Evolutionary conservation across 2,888 invertebrate species (phyloP).

Genomic region (Hirtodrosophila confusa): DNA sequence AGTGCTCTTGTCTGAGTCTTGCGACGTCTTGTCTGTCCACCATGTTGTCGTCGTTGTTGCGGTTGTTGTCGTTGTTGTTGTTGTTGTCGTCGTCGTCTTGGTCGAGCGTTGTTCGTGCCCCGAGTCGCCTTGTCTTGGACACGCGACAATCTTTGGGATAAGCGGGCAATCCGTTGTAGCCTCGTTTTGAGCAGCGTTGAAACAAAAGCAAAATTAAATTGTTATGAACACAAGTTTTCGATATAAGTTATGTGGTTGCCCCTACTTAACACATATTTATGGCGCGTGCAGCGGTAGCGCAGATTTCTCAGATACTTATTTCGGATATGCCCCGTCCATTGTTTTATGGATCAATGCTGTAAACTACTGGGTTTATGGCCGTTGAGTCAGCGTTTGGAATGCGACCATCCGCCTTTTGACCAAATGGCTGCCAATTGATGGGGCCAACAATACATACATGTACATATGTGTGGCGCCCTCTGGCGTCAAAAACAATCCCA

Average conservation of each 20-base stretch:
- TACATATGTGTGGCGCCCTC: conserved; percentile 35
- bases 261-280: conserved; percentile 78
- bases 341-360: conserved; percentile 33
- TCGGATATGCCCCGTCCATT: conserved; percentile 1
- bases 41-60: conserved; percentile 34
- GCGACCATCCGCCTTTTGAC: conserved; percentile 17
- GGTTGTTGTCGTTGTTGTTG: conserved; percentile 9
- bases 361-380: conserved; percentile 58
- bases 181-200: conserved; percentile 43
- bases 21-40: conserved; percentile 62
- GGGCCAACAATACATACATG: conserved; percentile 12
- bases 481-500: conserved; percentile 16
- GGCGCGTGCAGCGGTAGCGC: conserved; percentile 78
- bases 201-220: conserved; percentile 79
- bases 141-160: conserved; percentile 73
- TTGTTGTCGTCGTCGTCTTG: conserved; percentile 19
- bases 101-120: conserved; percentile 39
- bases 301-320: conserved; percentile 70
- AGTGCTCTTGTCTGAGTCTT: conserved; percentile 69
- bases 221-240: conserved; percentile 78
- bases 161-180: conserved; percentile 30
- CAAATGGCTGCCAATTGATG: conserved; percentile 36
- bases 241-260: conserved; percentile 66
- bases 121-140: conserved; percentile 68
- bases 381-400: conserved; percentile 59